Base-by-base conservation (phyloP, 2,888 invertebrate genomes). In the Crepidodera aurea region DNA sequence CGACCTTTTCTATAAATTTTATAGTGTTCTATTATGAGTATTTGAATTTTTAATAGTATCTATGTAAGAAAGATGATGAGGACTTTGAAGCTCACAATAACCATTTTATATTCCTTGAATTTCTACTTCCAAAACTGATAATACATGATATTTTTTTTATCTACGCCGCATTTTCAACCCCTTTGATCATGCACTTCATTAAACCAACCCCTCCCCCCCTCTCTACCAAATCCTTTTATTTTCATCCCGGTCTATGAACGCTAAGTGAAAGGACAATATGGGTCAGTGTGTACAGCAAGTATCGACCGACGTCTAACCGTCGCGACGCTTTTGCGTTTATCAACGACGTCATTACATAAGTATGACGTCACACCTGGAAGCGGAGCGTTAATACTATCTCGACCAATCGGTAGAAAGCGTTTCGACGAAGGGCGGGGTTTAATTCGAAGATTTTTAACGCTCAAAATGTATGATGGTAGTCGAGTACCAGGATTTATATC, bases 231-330 rank as follows among this genome's bases (percentile, higher is more conserved):
- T 15, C 10, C 53, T 54, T 62, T 62, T 34, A 55, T 58, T 64
- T 68, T 66, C 64, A 67, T 60, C 51, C 61, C 59, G 66, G 62
- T 68, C 60, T 60, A 57, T 61, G 63, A 69, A 65, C 58, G 66
- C 56, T 68, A 73, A 75, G 75, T 76, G 75, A 75, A 75, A 76
- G 73, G 75, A 62, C 58, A 71, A 78, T 78, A 76, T 79, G 78
- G 79, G 79, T 79, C 79, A 79, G 76, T 78, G 73, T 75, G 78
- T 74, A 73, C 74, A 70, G 58, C 60, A 59, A 58, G 54, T 74
- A 76, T 76, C 75, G 75, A 75, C 66, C 69, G 57, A 53, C 22
- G 59, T 44, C 32, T 58, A 64, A 66, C 66, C 69, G 71, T 68
- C 71, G 73, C 71, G 73, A 68, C 67, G 66, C 56, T 56, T 57